Base-by-base conservation (phyloP, 2,113 vertebrate species). In the Notiomystis cincta region DNA sequence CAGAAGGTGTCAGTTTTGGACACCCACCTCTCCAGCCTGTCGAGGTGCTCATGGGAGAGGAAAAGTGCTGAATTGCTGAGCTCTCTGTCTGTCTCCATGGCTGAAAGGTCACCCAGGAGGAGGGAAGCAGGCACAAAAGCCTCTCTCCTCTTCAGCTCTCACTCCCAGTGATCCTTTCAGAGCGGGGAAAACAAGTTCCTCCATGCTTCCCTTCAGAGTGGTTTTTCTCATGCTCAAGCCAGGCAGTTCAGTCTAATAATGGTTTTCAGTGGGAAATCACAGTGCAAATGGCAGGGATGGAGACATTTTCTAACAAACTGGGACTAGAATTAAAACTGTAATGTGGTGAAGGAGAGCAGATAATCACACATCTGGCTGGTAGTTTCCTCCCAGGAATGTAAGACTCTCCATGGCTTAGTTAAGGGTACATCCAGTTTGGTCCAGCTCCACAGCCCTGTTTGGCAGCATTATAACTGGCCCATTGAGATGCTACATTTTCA, bases 191-290 rank as follows among this genome's bases (percentile, higher is more conserved):
- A 37, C 0, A 16, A 19, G 2, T 28, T 78, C 61, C 11, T 75
- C 50, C 11, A 7, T 11, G 15, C 57, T 64, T 75, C 5, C 7
- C 12, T 77, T 58, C 22, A 10, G 27, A 47, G 1, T 10, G 10
- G 0, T 54, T 72, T 72, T 84, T 28, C 33, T 72, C 0, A 0
- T 56, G 20, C n/a, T 67, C 2, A 0, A 35, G 14, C 54, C 15
- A 7, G 10, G 4, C 35, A 69, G 28, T 19, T 82, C 61, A 57
- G 25, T 30, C 9, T 37, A 38, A 30, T 31, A 17, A 14, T 12
- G 35, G 24, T 64, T 91, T 93, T 27, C 53, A 72, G 20, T n/a
- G n/a, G 16, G n/a, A 53, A 56, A 42, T 50, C 21, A 17, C 37
- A 48, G 21, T 45, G 28, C 9, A 51, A 15, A 33, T 54, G 33